These are phyloP conservation scores for Drosophila lacertosa DNA, from an alignment of 1,140 invertebrate genomes.

Conservation along the genomic window DNA sequence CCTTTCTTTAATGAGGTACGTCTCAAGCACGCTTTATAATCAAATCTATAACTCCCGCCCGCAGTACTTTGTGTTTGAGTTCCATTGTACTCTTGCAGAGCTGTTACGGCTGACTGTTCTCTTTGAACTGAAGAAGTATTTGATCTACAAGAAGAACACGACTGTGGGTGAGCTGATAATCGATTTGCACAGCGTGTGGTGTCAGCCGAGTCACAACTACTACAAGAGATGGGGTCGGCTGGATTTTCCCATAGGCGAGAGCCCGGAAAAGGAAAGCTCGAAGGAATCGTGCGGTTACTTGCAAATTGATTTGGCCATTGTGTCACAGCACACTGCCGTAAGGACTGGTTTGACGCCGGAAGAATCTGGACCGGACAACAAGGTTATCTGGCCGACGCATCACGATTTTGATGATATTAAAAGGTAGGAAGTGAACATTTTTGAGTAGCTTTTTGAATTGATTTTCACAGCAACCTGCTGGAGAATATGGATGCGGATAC, in stretches of 20 bases:
- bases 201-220: constrained; percentile 89
- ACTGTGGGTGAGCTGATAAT: constrained; percentile 88
- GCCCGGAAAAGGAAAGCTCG: constrained; percentile 24
- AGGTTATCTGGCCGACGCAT: constrained; percentile 86
- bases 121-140: constrained; percentile 85
- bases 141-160: constrained; percentile 84
- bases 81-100: constrained; percentile 85
- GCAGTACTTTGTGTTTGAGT: constrained; percentile 90
- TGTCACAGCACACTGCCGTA: constrained; percentile 83
- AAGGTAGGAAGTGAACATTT: constrained; percentile 85
- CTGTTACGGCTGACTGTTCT: constrained; percentile 83
- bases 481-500: constrained; percentile 71
- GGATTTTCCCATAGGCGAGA: constrained; percentile 86
- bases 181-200: constrained; percentile 90
- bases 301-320: constrained; percentile 90
- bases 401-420: constrained; percentile 89
- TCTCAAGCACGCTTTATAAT: too few relatives aligned
- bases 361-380: constrained; percentile 17
- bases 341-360: constrained; percentile 10
- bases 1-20: constrained; percentile 87
- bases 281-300: constrained; percentile 85
- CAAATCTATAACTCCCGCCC: background rate
- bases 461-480: constrained; percentile 88
- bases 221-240: constrained; percentile 92
- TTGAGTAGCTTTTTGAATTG: background rate